Percentiles rank a stretch among this genome's conserved stretches.
Evolutionary conservation across 2,113 vertebrate genomes (phyloP).

Genomic region (Brachirus orientalis): DNA sequence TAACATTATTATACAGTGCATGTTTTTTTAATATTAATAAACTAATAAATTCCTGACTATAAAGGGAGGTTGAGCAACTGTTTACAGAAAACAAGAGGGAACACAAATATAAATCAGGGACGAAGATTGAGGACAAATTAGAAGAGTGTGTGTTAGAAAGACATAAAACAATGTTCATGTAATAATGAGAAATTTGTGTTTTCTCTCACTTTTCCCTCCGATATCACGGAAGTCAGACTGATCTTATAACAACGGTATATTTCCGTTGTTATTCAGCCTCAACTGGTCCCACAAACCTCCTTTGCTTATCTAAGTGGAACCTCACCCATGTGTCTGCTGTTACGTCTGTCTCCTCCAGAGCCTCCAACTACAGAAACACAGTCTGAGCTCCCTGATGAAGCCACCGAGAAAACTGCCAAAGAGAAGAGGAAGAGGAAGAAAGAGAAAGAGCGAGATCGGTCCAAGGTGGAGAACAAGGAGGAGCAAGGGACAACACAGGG

Average conservation of each 20-base stretch:
- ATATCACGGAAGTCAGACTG: too few species aligned
- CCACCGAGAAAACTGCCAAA: slow-evolving; percentile 57
- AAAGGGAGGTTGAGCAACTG: too few species aligned
- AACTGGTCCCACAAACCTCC: slow-evolving; percentile 5
- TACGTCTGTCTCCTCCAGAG: slow-evolving; percentile 47
- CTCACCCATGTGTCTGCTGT: slow-evolving; percentile 14
- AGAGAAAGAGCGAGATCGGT: slow-evolving; percentile 70
- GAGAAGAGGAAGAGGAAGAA: slow-evolving; percentile 81
- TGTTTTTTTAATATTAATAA: too few species aligned
- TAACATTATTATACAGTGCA: too few species aligned
- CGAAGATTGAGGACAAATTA: too few species aligned
- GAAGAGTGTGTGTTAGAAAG: too few species aligned
- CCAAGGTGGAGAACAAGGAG: slow-evolving; percentile 60
- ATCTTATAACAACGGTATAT: too few species aligned
- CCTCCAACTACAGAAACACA: slow-evolving; percentile 37
- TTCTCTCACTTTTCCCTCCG: slow-evolving; percentile 21
- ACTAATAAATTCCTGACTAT: too few species aligned
- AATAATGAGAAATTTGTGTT: slow-evolving; percentile 11
- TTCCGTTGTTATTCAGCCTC: slow-evolving; percentile 17
- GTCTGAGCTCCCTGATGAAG: slow-evolving; percentile 28
- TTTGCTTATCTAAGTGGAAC: slow-evolving; percentile 20
- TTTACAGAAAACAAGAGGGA: too few species aligned
- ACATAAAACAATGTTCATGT: too few species aligned
- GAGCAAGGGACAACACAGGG: slow-evolving; percentile 61
- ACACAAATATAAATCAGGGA: too few species aligned